Conservation (phyloP, 2,888 invertebrate genomes). For the Phalera bucephala region DNA sequence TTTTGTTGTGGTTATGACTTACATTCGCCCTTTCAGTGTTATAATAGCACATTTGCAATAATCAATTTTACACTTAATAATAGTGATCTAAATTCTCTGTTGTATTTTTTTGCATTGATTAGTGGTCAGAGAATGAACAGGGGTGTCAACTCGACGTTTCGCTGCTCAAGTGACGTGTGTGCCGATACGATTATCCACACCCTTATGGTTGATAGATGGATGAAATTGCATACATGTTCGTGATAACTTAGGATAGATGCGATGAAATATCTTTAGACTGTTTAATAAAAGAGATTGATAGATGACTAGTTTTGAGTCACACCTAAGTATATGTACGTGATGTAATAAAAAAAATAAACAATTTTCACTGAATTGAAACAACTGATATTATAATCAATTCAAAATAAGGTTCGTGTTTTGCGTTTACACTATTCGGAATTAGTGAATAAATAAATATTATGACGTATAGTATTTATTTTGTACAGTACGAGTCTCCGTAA, state of each 20-base stretch:
- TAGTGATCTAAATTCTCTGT: constrained; percentile 28
- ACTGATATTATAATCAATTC: no score
- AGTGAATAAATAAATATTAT: no score
- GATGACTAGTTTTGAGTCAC: not conserved
- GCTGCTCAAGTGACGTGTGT: constrained; percentile 63
- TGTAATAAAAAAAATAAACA: no score
- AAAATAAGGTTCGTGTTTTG: no score
- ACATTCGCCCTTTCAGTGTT: constrained; percentile 31
- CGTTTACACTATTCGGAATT: no score
- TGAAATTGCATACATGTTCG: constrained; percentile 47
- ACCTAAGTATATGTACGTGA: no score
- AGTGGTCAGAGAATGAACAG: constrained; percentile 51
- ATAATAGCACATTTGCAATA: constrained; percentile 21
- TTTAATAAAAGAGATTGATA: constrained; percentile 6
- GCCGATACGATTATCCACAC: constrained; percentile 71
- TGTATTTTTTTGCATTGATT: constrained; percentile 54
- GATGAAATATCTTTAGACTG: constrained; percentile 30
- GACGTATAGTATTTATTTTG: no score
- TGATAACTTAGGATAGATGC: constrained; percentile 37
- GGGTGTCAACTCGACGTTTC: constrained; percentile 59
- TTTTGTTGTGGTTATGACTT: constrained; percentile 76
- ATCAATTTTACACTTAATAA: constrained; percentile 39
- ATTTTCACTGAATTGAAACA: no score
- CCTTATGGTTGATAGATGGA: constrained; percentile 43
- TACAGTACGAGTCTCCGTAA: no score